Conservation (phyloP, 2,888 invertebrate genomes). For the Nowickia ferox region DNA sequence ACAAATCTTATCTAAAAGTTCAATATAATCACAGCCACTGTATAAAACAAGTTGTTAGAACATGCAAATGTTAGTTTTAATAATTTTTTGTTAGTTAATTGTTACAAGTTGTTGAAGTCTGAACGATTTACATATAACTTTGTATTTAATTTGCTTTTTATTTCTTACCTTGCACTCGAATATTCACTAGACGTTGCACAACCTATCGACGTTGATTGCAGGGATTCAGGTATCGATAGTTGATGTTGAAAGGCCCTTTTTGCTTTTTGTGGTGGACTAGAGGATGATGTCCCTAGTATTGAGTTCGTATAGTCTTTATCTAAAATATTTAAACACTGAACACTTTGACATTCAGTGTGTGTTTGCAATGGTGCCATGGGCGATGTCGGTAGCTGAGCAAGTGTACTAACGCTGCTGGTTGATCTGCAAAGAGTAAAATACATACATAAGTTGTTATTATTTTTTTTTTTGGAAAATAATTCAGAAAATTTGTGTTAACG, state of each 20-base stretch:
- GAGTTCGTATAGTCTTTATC: conserved; percentile 72
- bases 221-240: conserved; percentile 64
- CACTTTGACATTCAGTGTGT: conserved; percentile 78
- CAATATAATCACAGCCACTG: not conserved
- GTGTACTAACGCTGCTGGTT: conserved; percentile 80
- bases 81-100: too few species aligned
- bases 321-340: conserved; percentile 77
- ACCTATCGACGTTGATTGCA: conserved; percentile 69
- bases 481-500: too few species aligned
- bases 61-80: too few species aligned
- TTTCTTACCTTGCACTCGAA: conserved; percentile 66
- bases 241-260: conserved; percentile 65
- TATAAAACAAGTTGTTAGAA: too few species aligned
- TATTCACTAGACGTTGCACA: conserved; percentile 69
- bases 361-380: conserved; percentile 82
- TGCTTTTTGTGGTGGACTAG: conserved; percentile 74
- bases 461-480: not conserved
- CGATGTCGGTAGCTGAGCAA: conserved; percentile 78
- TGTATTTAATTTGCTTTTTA: not conserved
- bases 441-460: not conserved
- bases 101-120: too few species aligned
- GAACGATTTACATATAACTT: too few species aligned
- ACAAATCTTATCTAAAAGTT: not conserved
- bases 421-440: conserved; percentile 77
- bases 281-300: conserved; percentile 44